A percentile compares a stretch with the other conserved stretches of the same genome.
These are phyloP conservation scores for Fratercula arctica DNA, from an alignment of 2,797 vertebrate genomes.

Conservation along the genomic window DNA sequence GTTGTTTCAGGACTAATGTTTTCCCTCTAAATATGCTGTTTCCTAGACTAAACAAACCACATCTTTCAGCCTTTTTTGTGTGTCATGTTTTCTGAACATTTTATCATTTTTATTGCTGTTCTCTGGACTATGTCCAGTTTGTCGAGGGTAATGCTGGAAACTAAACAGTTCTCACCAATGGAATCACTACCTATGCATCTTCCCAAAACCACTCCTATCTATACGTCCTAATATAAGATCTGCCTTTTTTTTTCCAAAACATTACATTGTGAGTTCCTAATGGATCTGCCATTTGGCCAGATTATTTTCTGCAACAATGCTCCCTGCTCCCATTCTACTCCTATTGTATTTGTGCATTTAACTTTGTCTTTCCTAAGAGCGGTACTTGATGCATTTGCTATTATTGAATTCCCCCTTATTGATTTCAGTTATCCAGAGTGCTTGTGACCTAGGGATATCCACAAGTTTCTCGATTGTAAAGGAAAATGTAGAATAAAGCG, in stretches of 20 bases:
- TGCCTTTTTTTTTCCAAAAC: background rate
- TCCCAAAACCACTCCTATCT: background rate
- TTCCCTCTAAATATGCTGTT: background rate
- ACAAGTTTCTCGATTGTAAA: background rate
- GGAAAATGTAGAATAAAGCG: background rate
- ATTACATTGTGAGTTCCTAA: background rate
- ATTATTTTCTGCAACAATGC: background rate
- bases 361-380: background rate
- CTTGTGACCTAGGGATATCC: background rate
- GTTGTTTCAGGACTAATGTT: background rate
- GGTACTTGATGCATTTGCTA: background rate
- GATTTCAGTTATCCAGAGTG: background rate
- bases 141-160: background rate
- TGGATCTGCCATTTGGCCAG: background rate
- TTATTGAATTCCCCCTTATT: background rate
- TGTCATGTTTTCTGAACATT: background rate
- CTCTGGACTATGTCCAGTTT: background rate
- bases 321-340: background rate
- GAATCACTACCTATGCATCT: background rate
- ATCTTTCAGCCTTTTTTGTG: background rate
- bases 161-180: background rate
- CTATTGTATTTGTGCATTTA: background rate
- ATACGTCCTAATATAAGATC: background rate
- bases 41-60: slow-evolving; percentile 10
- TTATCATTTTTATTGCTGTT: background rate